A percentile compares a stretch with the other conserved stretches of the same genome.
Conservation (phyloP, 2,797 vertebrate species). For the Phaenicophaeus curvirostris region DNA sequence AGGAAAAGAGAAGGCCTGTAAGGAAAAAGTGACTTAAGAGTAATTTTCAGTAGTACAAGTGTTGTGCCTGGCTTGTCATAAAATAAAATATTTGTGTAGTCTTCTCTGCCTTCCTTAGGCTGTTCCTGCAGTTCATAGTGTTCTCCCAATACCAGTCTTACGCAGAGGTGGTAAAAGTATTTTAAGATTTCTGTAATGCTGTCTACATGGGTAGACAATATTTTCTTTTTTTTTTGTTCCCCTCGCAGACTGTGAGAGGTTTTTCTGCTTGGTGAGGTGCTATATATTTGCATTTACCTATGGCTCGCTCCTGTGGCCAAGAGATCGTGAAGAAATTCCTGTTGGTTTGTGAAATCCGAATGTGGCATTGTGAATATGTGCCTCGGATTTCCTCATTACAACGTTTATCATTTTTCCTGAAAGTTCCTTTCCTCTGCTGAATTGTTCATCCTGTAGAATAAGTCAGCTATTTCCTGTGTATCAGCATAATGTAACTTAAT, state of each 20-base stretch:
- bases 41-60: background rate
- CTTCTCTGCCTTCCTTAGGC: background rate
- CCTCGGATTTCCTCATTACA: constrained; percentile 60
- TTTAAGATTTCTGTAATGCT: background rate
- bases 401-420: constrained; percentile 63
- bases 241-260: background rate
- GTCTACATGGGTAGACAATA: background rate
- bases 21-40: background rate
- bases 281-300: background rate
- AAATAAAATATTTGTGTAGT: background rate
- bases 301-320: background rate
- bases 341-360: constrained; percentile 5
- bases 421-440: constrained; percentile 63
- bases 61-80: background rate
- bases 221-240: background rate
- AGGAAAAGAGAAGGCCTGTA: background rate
- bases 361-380: constrained; percentile 38
- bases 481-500: constrained; percentile 39
- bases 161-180: background rate
- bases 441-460: constrained; percentile 63
- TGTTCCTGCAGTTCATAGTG: background rate
- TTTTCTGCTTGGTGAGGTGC: background rate
- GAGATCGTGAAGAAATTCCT: background rate
- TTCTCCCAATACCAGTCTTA: background rate
- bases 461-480: constrained; percentile 62